These are phyloP conservation scores for Lydus trimaculatus DNA, from an alignment of 2,888 invertebrate genomes.

Conservation along the genomic window DNA sequence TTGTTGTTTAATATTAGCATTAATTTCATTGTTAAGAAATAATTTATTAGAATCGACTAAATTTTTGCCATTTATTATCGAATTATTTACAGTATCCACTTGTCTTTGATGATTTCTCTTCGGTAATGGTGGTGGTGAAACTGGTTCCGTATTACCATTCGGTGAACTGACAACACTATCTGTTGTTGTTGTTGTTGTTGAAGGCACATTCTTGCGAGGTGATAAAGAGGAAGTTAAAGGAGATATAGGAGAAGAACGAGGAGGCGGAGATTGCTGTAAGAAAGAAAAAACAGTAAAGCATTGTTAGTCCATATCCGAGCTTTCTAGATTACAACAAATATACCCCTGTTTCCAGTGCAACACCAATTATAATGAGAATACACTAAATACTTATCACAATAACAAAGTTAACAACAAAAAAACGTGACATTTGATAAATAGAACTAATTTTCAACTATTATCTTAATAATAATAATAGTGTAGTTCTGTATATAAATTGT, in stretches of 20 bases:
- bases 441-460: conserved; percentile 10
- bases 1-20: conserved; percentile 43
- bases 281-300: conserved; percentile 56
- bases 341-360: conserved; percentile 25
- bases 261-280: conserved; percentile 58
- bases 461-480: background rate
- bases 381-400: background rate
- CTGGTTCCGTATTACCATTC: conserved; percentile 48
- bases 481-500: background rate
- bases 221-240: conserved; percentile 40
- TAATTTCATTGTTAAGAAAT: conserved; percentile 49
- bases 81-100: conserved; percentile 34
- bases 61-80: conserved; percentile 45
- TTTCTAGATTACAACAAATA: conserved; percentile 22
- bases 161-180: conserved; percentile 34
- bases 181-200: conserved; percentile 11
- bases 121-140: conserved; percentile 63
- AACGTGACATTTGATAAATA: background rate
- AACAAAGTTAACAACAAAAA: background rate
- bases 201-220: conserved; percentile 33
- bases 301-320: conserved; percentile 54
- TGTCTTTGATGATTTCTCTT: conserved; percentile 60
- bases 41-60: conserved; percentile 41
- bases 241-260: conserved; percentile 43
- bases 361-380: background rate